Evolutionary conservation across 2,888 invertebrate species (phyloP).

Genomic region (Charanyca ferruginea): DNA sequence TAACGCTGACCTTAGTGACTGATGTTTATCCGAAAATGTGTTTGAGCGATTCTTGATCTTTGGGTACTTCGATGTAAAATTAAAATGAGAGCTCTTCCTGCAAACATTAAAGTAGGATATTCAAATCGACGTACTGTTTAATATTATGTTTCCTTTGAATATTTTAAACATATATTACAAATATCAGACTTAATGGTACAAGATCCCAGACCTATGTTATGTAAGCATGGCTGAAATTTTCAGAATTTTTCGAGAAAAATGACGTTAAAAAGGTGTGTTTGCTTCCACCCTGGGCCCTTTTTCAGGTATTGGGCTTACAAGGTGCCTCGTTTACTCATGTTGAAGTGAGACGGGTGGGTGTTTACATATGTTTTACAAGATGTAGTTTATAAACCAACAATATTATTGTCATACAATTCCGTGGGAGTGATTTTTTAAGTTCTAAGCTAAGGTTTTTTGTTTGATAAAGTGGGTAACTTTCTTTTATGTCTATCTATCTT

Average conservation of each 20-base stretch:
- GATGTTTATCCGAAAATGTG: conserved; percentile 95
- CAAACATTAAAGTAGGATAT: background rate
- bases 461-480: too few species aligned
- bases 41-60: conserved; percentile 92
- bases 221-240: background rate
- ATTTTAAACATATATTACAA: background rate
- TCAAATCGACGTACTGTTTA: background rate
- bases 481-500: background rate
- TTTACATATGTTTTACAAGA: too few species aligned
- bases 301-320: too few species aligned
- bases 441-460: too few species aligned
- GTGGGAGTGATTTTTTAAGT: too few species aligned
- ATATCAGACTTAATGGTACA: background rate
- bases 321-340: too few species aligned
- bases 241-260: background rate
- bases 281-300: background rate
- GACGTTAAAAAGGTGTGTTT: background rate
- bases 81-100: background rate
- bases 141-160: background rate
- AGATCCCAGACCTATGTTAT: background rate
- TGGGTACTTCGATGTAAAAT: background rate
- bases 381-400: background rate
- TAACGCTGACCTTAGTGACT: conserved; percentile 82
- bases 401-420: background rate
- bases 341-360: too few species aligned